These are phyloP conservation scores for Magallana nippona DNA, from an alignment of 2,888 invertebrate species.

Conservation along the genomic window DNA sequence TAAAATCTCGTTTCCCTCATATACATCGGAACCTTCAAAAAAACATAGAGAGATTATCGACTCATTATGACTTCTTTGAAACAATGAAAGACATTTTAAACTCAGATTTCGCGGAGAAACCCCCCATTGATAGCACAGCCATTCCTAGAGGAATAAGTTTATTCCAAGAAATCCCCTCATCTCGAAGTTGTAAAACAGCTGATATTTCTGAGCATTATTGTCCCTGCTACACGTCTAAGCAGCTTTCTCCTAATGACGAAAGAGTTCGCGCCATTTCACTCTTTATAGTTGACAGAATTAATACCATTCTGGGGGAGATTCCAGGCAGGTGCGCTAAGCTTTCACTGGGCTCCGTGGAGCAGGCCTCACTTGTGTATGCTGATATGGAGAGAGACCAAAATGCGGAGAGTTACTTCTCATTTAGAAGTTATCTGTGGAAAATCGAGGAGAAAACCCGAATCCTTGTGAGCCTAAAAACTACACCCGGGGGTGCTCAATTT, in stretches of 20 bases:
- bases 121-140: conserved; percentile 74
- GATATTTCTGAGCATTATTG: conserved; percentile 92
- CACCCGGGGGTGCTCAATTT: conserved; percentile 87
- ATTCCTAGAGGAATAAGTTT: conserved; percentile 82
- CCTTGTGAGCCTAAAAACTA: conserved; percentile 84
- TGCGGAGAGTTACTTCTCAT: conserved; percentile 34
- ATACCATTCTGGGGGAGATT: conserved; percentile 82
- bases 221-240: conserved; percentile 87
- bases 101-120: conserved; percentile 36
- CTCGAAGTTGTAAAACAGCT: conserved; percentile 88
- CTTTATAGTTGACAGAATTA: conserved; percentile 85
- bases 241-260: conserved; percentile 82
- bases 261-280: conserved; percentile 83
- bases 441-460: conserved; percentile 74
- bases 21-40: conserved; percentile 85
- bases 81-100: conserved; percentile 86
- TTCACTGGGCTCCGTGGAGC: conserved; percentile 43
- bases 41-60: conserved; percentile 87
- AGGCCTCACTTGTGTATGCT: conserved; percentile 41
- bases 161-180: conserved; percentile 86
- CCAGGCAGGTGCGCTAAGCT: conserved; percentile 66
- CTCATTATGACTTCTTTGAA: conserved; percentile 90
- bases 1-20: conserved; percentile 83
- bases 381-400: conserved; percentile 81
- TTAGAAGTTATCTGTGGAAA: conserved; percentile 42